Evolutionary conservation across 2,113 vertebrate genomes (phyloP), one percentile per base, ranked within the genome.

Genomic region (Ia io): DNA sequence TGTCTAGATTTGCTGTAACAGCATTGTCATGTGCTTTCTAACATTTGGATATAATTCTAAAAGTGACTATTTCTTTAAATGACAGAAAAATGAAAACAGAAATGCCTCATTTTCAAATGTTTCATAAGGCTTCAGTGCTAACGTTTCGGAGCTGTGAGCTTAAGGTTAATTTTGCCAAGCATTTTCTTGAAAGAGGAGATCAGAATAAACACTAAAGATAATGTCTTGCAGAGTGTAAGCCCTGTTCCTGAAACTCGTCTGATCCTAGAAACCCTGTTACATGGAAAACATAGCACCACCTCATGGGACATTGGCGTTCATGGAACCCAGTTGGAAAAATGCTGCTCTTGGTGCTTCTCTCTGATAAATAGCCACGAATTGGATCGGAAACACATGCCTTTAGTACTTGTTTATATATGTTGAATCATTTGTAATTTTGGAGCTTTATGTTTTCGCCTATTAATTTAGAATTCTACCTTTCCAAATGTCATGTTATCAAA

Each of bases 1-100:
- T 88, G 65, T 90, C 77, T 78, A 85, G 40, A 80, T 85, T 84
- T 92, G 22, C 14, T 90, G n/a, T 61, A 92, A 88, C 0, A 22
- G 3, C 37, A 42, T 76, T 9, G 0, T 65, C 25, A 61, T 80
- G 71, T 73, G 18, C 25, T 82, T 35, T 71, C 59, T 32, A 6
- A 37, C 30, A 78, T 61, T 88, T 82, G 28, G 22, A 49, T 73
- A 73, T 91, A 89, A 93, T 90, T 90, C 47, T 53, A 71, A 56
- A 51, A 76, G 23, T 69, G 70, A 51, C n/a, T 84, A 44, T 73
- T 95, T 92, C 44, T 88, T 88, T 69, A 85, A 88, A 56, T 92
- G 18, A 61, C 47, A 77, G 10, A n/a, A 61, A 67, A 85, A 86
- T 5, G n/a, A 82, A 37, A 85, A 16, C 18, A 89, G 73, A 78